phyloP scores from a whole-genome alignment of 2,797 vertebrate species.

The Buceros bicornis region DNA sequence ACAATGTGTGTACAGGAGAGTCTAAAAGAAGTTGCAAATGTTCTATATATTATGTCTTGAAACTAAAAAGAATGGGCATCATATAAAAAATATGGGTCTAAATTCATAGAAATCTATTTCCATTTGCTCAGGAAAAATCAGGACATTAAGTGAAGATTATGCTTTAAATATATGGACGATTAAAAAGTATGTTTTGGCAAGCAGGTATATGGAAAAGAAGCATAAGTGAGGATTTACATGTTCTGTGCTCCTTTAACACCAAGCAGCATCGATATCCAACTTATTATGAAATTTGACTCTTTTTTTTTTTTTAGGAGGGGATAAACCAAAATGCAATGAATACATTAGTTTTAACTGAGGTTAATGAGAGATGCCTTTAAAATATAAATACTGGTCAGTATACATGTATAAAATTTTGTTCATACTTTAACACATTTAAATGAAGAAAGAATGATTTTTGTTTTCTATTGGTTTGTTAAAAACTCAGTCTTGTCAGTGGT shows the following conservation, averaged over 20 bases:
- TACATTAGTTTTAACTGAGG: background rate
- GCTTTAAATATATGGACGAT: background rate
- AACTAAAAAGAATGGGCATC: background rate
- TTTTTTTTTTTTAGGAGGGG: background rate
- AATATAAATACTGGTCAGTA: background rate
- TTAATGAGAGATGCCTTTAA: background rate
- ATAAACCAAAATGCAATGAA: background rate
- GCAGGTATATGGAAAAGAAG: background rate
- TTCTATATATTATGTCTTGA: background rate
- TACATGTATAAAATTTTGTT: background rate
- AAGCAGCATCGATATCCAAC: background rate
- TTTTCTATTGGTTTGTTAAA: background rate
- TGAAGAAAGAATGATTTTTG: background rate
- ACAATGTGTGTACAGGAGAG: background rate
- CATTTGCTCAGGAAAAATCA: background rate
- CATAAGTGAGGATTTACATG: background rate
- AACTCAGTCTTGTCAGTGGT: background rate
- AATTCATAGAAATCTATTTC: background rate
- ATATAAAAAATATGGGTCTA: background rate
- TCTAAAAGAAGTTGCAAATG: background rate
- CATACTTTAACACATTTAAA: background rate
- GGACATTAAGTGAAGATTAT: background rate
- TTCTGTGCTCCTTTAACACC: background rate
- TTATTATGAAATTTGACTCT: background rate
- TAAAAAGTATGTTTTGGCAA: background rate